phyloP scores from a whole-genome alignment of 2,113 vertebrate genomes.

The Helogale parvula region DNA sequence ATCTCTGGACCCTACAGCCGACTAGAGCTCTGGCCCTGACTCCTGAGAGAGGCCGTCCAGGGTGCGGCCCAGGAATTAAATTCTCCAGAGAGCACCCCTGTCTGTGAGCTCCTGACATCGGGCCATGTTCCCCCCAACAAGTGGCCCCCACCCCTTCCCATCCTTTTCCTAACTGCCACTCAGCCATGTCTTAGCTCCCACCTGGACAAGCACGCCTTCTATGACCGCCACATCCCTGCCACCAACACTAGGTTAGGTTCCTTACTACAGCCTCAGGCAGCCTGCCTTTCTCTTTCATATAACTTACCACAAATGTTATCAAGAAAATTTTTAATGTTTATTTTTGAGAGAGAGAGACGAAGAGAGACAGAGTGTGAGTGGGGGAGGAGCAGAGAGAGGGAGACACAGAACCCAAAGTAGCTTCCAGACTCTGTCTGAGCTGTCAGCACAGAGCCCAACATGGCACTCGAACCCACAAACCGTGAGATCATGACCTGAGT shows the following conservation, averaged over 20 bases:
- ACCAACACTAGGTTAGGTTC: neutral
- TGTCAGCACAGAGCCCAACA: too few relatives aligned
- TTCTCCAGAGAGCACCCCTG: neutral
- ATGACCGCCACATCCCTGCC: neutral
- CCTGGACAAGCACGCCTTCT: neutral
- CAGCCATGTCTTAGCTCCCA: neutral
- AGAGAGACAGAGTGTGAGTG: too few relatives aligned
- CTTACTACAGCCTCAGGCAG: neutral
- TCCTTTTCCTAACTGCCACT: neutral
- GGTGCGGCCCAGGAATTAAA: neutral
- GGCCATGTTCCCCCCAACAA: neutral
- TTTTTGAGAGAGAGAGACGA: too few relatives aligned
- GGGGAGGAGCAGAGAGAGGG: too few relatives aligned
- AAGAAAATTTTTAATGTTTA: too few relatives aligned
- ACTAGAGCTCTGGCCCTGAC: neutral
- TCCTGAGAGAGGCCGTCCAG: neutral
- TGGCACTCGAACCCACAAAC: too few relatives aligned
- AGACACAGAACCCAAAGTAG: too few relatives aligned
- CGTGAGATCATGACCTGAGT: too few relatives aligned
- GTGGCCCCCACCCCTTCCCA: neutral
- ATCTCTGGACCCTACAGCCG: neutral
- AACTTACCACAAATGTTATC: neutral
- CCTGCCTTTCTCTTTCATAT: neutral
- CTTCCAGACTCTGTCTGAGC: too few relatives aligned
- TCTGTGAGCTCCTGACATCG: neutral